A percentile compares a stretch with the other conserved stretches of the same genome.
Conservation (phyloP, 2,888 invertebrate species). For the Plagodis dolabraria region DNA sequence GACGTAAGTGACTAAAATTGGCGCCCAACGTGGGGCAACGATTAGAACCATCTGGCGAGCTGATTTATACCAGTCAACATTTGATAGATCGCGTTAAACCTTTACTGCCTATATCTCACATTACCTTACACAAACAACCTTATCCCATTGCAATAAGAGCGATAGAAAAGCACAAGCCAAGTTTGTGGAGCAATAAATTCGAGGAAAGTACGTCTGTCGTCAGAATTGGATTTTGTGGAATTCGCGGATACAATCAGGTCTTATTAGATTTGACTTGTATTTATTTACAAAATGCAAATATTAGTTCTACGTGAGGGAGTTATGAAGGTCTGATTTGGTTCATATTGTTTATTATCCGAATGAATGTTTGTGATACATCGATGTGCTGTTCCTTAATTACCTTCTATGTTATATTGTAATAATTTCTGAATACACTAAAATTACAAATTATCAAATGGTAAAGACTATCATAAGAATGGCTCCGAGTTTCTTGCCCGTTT, state of each 20-base stretch:
- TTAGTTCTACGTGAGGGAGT: neutral
- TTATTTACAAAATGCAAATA: constrained; percentile 26
- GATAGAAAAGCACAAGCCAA: constrained; percentile 11
- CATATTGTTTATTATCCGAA: neutral
- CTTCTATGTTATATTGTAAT: too few species aligned
- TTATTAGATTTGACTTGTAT: constrained; percentile 35
- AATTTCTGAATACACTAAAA: too few species aligned
- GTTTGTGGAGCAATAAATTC: constrained; percentile 31
- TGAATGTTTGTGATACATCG: neutral
- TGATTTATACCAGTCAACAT: constrained; percentile 52
- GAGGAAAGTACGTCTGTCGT: constrained; percentile 24
- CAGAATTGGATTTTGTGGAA: constrained; percentile 35
- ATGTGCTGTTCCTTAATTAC: too few species aligned
- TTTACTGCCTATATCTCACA: constrained; percentile 17
- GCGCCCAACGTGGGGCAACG: constrained; percentile 46
- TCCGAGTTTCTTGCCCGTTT: too few species aligned
- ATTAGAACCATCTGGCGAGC: constrained; percentile 50
- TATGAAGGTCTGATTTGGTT: neutral
- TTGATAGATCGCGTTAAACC: constrained; percentile 50
- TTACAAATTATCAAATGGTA: too few species aligned
- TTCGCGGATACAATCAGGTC: constrained; percentile 31
- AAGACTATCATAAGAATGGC: too few species aligned
- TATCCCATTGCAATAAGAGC: constrained; percentile 27
- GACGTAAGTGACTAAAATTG: constrained; percentile 35
- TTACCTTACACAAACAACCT: constrained; percentile 21